Percentiles rank a stretch among this genome's conserved stretches.
These are phyloP conservation scores for Hyaena hyaena DNA, from an alignment of 2,113 vertebrate genomes.

Conservation along the genomic window DNA sequence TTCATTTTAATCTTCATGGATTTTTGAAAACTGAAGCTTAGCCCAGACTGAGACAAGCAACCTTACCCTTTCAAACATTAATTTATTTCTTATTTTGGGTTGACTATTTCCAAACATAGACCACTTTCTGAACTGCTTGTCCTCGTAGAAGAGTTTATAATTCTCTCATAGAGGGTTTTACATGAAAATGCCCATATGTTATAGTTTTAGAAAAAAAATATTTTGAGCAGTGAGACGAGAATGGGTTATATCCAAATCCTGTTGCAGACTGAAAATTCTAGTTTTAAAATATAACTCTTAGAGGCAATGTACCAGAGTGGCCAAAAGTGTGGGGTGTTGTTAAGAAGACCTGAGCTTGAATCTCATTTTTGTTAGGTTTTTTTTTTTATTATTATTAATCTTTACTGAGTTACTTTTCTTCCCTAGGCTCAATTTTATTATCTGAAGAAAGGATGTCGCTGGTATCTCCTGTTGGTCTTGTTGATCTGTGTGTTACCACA, in stretches of 20 bases:
- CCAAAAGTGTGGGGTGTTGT: neutral
- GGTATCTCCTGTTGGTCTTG: neutral
- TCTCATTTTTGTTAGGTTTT: constrained; percentile 14
- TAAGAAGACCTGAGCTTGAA: neutral
- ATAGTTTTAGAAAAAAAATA: constrained; percentile 9
- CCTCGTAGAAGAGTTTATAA: neutral
- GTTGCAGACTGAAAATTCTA: neutral
- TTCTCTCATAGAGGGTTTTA: constrained; percentile 23
- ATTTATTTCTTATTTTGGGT: constrained; percentile 61
- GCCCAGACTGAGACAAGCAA: constrained; percentile 40
- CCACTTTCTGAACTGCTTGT: constrained; percentile 24
- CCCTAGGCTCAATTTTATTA: neutral
- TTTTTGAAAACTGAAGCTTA: constrained; percentile 60
- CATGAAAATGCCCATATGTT: constrained; percentile 34
- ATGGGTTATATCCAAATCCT: neutral
- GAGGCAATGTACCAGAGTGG: neutral
- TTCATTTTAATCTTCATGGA: constrained; percentile 40
- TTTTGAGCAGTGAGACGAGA: constrained; percentile 39
- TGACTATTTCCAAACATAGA: constrained; percentile 71
- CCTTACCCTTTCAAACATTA: neutral
- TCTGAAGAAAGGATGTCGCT: neutral
- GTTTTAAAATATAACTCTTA: neutral
- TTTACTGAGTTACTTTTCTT: neutral
- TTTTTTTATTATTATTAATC: neutral
- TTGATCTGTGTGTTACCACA: neutral